phyloP scores from a whole-genome alignment of 1,140 invertebrate genomes.

The Zaprionus nigranus region DNA sequence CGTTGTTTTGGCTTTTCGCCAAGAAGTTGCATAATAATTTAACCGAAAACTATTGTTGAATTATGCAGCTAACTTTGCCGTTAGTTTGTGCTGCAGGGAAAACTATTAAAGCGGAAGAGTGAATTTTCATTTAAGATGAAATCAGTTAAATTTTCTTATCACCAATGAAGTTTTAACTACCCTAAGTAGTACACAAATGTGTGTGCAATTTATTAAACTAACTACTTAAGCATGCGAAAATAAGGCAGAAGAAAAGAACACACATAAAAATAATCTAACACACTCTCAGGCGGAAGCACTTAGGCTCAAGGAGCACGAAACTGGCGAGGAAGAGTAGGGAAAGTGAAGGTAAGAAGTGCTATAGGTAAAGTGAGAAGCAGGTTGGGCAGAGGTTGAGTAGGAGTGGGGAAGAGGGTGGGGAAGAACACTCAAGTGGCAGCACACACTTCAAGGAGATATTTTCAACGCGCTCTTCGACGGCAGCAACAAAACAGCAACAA shows the following conservation, averaged over 20 bases:
- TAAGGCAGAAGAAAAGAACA: slow-evolving; percentile 54
- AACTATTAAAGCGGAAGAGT: slow-evolving; percentile 15
- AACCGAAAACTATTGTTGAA: slow-evolving; percentile 15
- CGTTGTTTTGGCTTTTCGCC: background rate
- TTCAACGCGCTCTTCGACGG: slow-evolving; percentile 54
- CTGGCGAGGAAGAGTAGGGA: slow-evolving; percentile 21
- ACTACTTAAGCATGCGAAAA: slow-evolving; percentile 78
- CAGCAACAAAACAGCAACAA: slow-evolving; percentile 59
- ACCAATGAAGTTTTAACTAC: slow-evolving; percentile 27
- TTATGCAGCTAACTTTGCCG: slow-evolving; percentile 22
- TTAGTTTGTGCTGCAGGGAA: slow-evolving; percentile 3
- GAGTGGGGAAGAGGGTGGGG: background rate
- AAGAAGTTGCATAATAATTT: slow-evolving; percentile 9
- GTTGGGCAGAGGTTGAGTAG: background rate
- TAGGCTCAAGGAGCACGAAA: slow-evolving; percentile 48
- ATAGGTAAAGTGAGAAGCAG: slow-evolving; percentile 2
- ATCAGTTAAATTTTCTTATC: slow-evolving; percentile 22
- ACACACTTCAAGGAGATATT: slow-evolving; percentile 79
- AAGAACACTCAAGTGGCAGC: slow-evolving; percentile 66
- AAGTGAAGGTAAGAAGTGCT: background rate
- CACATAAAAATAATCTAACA: slow-evolving; percentile 75
- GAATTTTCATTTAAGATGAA: slow-evolving; percentile 25
- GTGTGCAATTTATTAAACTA: slow-evolving; percentile 79
- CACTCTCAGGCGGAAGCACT: slow-evolving; percentile 64
- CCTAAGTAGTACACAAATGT: background rate